Conservation (phyloP, 2,797 vertebrate genomes). For the Rachycentron canadum region DNA sequence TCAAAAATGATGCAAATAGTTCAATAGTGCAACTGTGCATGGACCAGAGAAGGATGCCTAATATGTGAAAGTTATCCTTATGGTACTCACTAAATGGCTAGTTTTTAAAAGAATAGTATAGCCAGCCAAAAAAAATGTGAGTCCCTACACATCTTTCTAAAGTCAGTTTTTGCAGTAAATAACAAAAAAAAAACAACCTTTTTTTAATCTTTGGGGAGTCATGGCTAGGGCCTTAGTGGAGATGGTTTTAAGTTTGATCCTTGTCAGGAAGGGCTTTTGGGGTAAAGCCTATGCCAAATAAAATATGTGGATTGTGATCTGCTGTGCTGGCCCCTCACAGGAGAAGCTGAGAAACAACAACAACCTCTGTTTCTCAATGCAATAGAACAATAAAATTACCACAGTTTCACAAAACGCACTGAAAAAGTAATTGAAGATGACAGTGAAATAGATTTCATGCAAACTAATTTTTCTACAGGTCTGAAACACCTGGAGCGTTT, state of each 20-base stretch:
- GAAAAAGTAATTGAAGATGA: neutral
- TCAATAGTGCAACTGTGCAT: neutral
- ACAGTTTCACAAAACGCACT: neutral
- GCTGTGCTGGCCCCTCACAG: no score
- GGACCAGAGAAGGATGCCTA: neutral
- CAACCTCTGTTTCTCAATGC: neutral
- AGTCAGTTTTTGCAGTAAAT: no score
- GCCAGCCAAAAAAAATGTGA: neutral
- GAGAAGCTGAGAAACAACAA: neutral
- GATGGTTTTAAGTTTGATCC: no score
- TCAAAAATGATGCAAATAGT: neutral
- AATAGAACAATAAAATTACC: neutral
- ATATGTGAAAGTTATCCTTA: neutral
- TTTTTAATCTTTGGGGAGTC: neutral
- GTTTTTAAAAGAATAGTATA: neutral
- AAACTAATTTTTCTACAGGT: neutral
- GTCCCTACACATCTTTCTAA: no score
- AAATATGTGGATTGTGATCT: no score
- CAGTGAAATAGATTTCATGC: neutral
- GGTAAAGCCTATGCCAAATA: no score
- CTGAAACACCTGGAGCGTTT: neutral
- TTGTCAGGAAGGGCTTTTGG: no score
- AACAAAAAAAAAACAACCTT: no score
- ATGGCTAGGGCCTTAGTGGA: no score
- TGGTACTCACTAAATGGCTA: neutral